Conservation (phyloP, 2,797 vertebrate genomes). For the Meda fulgida region DNA sequence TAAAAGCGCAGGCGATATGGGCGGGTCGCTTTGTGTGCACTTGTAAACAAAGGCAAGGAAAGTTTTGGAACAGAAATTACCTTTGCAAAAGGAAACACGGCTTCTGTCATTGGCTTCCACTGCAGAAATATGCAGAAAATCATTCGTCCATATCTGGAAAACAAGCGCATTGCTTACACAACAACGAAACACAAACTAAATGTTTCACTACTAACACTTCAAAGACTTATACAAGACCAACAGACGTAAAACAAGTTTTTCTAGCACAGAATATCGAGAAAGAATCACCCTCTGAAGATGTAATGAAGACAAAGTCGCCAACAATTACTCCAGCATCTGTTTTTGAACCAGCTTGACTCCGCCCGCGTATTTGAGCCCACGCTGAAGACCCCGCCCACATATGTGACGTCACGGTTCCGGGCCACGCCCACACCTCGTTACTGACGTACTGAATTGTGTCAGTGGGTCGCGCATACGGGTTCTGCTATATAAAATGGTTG, state of each 20-base stretch:
- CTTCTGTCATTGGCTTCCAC: background rate
- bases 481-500: constrained; percentile 73
- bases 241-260: background rate
- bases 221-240: background rate
- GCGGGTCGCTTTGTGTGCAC: constrained; percentile 9
- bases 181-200: background rate
- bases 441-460: constrained; percentile 67
- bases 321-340: background rate
- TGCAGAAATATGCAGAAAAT: background rate
- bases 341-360: constrained; percentile 17
- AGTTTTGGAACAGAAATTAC: constrained; percentile 12
- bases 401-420: rapidly evolving
- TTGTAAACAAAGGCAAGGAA: constrained; percentile 12
- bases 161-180: background rate
- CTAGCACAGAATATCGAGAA: background rate
- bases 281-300: background rate
- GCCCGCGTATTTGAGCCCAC: constrained; percentile 41
- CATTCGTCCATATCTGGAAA: background rate
- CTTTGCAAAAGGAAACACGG: background rate
- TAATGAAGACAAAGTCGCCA: background rate
- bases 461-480: constrained; percentile 79
- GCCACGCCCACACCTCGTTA: constrained; percentile 70
- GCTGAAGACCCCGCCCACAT: constrained; percentile 63
- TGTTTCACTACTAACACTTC: background rate
- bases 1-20: background rate